These are phyloP conservation scores for Craseonycteris thonglongyai DNA, from an alignment of 2,113 vertebrate genomes.

Conservation along the genomic window DNA sequence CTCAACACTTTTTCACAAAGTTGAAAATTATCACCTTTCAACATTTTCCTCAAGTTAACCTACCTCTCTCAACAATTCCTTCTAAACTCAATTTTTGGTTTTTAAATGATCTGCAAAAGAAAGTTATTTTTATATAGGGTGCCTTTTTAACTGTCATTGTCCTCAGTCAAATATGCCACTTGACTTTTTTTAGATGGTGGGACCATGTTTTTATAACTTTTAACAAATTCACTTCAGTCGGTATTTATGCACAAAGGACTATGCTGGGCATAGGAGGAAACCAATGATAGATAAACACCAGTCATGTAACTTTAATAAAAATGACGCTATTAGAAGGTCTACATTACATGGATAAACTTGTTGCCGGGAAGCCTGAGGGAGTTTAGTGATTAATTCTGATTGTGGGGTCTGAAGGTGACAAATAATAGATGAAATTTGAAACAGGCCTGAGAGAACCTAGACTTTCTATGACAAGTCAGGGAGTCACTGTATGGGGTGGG, in stretches of 20 bases:
- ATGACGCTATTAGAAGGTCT: neutral
- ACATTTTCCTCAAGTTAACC: slow-evolving; percentile 18
- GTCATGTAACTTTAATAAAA: neutral
- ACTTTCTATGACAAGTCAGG: neutral
- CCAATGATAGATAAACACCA: neutral
- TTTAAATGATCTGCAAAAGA: slow-evolving; percentile 16
- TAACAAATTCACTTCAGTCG: neutral
- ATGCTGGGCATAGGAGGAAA: neutral
- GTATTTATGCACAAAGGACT: neutral
- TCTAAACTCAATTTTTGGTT: neutral
- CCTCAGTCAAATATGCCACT: neutral
- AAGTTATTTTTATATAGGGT: neutral
- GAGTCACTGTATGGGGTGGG: neutral
- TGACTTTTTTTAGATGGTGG: neutral
- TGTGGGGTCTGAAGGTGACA: neutral
- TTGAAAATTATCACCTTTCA: slow-evolving; percentile 28
- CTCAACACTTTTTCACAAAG: slow-evolving; percentile 17
- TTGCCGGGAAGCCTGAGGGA: neutral
- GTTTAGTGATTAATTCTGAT: neutral
- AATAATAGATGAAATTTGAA: neutral
- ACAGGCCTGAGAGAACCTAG: neutral
- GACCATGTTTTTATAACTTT: neutral
- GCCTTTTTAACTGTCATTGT: neutral
- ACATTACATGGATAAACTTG: neutral
- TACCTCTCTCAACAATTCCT: neutral